Evolutionary conservation across 2,113 vertebrate genomes (phyloP), one percentile per base, ranked within the genome.

Genomic region (Hippocampus zosterae): DNA sequence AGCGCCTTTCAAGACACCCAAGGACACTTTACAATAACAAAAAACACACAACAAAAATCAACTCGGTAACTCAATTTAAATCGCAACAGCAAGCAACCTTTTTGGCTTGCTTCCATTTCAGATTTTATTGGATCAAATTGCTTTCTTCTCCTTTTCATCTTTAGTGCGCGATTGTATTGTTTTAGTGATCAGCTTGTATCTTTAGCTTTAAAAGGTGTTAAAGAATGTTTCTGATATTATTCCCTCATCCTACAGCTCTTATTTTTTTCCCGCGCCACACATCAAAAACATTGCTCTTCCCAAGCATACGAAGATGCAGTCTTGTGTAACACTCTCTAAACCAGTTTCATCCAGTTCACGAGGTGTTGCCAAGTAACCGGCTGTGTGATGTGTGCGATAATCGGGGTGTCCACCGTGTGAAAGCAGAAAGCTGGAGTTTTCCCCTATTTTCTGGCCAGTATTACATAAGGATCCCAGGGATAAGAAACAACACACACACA

Each of bases 291-390:
- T 41, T 42, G 1, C 25, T 53, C 67, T 60, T 62, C 65, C 40
- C 8, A 3, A 21, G 33, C 68, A 61, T 50, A 50, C 53, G 27
- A 25, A 50, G 68, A 78, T 73, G 64, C 66, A 76, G 73, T 77
- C 86, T 89, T 90, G 87, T 86, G 81, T 89, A 90, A 91, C 81
- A 64, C 76, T 67, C 64, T 61, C 68, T 50, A 71, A 92, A 91
- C 90, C 85, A 85, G 91, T 88, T 91, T 69, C 40, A 91, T 85
- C 91, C 88, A 79, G 92, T 91, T 75, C 69, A 65, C 0, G 44
- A 74, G 52, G 66, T 83, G 83, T 83, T 86, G 84, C 85, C 78
- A 86, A 81, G 87, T 77, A 78, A 83, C 84, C 0, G 16, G 41
- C 46, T 7, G 27, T 73, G 71, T 29, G 1, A 15, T 33, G 48